Evolutionary conservation across 1,140 invertebrate genomes (phyloP).

Genomic region (Eciton burchellii): DNA sequence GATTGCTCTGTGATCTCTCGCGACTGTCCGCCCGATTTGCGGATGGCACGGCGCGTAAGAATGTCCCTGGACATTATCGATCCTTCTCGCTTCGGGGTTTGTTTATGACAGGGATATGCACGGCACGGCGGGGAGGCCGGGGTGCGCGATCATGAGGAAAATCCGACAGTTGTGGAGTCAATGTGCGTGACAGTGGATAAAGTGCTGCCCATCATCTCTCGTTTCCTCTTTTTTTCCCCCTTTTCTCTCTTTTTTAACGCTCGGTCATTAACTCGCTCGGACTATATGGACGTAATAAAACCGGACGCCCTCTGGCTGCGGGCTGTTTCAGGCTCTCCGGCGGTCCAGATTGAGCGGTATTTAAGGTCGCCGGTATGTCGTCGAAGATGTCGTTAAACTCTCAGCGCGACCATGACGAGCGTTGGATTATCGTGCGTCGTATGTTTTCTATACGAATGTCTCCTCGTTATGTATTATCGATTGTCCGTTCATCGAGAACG

Average conservation of each 20-base stretch:
- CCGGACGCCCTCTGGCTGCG: slow-evolving; percentile 17
- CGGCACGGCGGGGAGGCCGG: slow-evolving; percentile 14
- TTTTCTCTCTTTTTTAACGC: slow-evolving; percentile 48
- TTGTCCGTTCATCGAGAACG: too few species aligned
- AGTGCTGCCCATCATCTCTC: slow-evolving; percentile 40
- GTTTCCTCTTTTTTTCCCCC: too few species aligned
- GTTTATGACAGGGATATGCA: slow-evolving; percentile 58
- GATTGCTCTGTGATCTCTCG: slow-evolving; percentile 73
- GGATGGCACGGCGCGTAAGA: slow-evolving; percentile 35
- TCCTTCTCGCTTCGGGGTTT: slow-evolving; percentile 56
- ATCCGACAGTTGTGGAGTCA: slow-evolving; percentile 57
- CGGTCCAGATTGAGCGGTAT: too few species aligned
- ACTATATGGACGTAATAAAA: slow-evolving; percentile 26
- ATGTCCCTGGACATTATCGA: slow-evolving; percentile 57
- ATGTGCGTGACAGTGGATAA: slow-evolving; percentile 56
- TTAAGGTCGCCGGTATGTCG: too few species aligned
- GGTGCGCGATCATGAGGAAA: slow-evolving; percentile 56
- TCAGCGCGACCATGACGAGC: too few species aligned
- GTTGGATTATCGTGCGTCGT: too few species aligned
- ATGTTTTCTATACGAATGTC: too few species aligned
- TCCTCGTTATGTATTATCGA: too few species aligned
- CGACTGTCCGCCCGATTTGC: slow-evolving; percentile 38
- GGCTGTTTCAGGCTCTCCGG: not conserved
- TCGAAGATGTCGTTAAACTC: not conserved
- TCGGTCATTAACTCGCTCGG: slow-evolving; percentile 43